phyloP scores from a whole-genome alignment of 2,797 vertebrate genomes.

The Nasua narica region DNA sequence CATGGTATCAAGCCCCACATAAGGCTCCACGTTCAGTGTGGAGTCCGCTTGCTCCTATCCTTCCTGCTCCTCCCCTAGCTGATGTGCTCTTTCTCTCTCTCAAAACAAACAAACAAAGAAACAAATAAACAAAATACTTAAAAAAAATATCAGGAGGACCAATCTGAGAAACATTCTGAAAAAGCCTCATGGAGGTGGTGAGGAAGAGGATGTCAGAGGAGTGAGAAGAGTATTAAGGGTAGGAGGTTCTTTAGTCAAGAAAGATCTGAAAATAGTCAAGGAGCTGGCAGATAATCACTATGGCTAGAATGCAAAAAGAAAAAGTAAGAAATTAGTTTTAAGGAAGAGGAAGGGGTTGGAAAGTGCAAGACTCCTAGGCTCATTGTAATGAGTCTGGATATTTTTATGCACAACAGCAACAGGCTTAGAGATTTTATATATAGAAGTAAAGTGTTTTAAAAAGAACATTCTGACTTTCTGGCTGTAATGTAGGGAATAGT shows the following conservation, averaged over 20 bases:
- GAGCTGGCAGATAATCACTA: neutral
- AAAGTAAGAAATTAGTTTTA: neutral
- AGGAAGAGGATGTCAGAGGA: neutral
- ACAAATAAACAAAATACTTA: neutral
- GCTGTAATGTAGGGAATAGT: neutral
- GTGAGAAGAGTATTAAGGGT: neutral
- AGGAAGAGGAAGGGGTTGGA: neutral
- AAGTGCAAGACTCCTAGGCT: neutral
- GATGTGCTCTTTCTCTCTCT: neutral
- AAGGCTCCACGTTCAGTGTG: neutral
- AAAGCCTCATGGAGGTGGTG: neutral
- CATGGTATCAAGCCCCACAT: neutral
- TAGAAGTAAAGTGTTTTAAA: neutral
- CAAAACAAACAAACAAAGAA: neutral
- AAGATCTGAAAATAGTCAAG: neutral
- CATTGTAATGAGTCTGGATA: neutral
- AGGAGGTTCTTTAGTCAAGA: neutral
- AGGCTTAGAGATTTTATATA: neutral
- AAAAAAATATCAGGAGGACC: neutral
- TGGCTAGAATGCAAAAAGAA: neutral
- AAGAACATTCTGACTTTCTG: neutral
- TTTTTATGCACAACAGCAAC: neutral
- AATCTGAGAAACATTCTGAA: neutral
- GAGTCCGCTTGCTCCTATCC: neutral
- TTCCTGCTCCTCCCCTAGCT: neutral